Percentiles rank a stretch among this genome's conserved stretches.
Evolutionary conservation across 2,113 vertebrate genomes (phyloP).

Genomic region (Paracyprichromis sp.): DNA sequence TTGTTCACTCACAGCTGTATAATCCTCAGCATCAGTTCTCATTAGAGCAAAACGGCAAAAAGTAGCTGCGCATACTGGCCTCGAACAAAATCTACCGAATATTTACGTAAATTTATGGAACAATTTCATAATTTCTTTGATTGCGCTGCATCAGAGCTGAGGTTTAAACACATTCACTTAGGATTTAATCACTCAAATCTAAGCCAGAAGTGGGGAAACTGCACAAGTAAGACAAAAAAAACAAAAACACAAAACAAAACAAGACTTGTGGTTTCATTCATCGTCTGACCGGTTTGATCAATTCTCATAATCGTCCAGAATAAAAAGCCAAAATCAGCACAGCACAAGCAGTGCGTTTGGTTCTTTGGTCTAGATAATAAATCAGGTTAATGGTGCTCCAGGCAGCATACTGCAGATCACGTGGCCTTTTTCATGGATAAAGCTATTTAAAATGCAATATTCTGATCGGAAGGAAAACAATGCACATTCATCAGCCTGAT

Average conservation of each 20-base stretch:
- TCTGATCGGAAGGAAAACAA: slow-evolving; percentile 1
- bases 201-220: not conserved
- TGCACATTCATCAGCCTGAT: slow-evolving; percentile 29
- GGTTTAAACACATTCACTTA: not conserved
- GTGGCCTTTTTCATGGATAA: slow-evolving; percentile 17
- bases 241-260: not conserved
- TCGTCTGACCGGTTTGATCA: slow-evolving; percentile 6
- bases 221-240: not conserved
- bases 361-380: slow-evolving; percentile 20
- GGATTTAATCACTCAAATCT: not conserved
- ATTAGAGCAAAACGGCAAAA: fast-evolving
- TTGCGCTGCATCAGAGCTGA: not conserved
- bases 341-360: not conserved
- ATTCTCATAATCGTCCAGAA: slow-evolving; percentile 15
- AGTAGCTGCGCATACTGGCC: not conserved
- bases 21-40: not conserved
- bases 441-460: slow-evolving; percentile 50
- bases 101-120: not conserved
- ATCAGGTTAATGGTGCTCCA: slow-evolving; percentile 44
- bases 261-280: not conserved
- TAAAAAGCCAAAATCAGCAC: slow-evolving; percentile 22
- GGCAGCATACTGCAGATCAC: not conserved
- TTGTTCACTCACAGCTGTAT: not conserved
- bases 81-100: not conserved
- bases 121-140: not conserved